Evolutionary conservation across 2,113 vertebrate species (phyloP).

Genomic region (Illadopsis cleaveri): DNA sequence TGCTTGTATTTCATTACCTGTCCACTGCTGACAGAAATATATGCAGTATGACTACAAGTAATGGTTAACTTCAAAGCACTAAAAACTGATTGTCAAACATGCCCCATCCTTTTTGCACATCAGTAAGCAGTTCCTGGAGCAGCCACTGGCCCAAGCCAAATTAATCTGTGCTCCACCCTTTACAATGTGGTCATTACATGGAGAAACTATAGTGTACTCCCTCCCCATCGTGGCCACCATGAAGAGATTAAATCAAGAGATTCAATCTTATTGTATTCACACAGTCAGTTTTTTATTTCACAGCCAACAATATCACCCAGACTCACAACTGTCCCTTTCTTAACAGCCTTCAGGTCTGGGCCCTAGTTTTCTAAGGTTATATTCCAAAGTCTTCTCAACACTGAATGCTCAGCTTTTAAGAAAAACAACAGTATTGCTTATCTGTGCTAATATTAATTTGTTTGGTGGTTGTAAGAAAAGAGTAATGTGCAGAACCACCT

Average conservation of each 20-base stretch:
- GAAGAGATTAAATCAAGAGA: not conserved
- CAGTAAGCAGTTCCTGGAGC: not conserved
- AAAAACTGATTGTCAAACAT: not conserved
- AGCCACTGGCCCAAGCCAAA: not conserved
- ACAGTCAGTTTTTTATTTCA: not conserved
- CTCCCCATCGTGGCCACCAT: not conserved
- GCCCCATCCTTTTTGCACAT: constrained; percentile 8
- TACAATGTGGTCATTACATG: not conserved
- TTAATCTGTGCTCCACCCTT: constrained; percentile 6
- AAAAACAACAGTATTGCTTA: not conserved
- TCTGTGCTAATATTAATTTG: constrained; percentile 29
- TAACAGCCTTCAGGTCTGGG: not conserved
- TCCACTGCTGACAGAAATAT: constrained; percentile 5
- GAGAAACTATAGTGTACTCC: not conserved
- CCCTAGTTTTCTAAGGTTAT: not conserved
- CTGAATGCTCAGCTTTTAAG: not conserved
- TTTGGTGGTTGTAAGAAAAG: constrained; percentile 9
- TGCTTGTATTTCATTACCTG: constrained; percentile 26
- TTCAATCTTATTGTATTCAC: not conserved
- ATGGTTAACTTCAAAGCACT: constrained; percentile 47
- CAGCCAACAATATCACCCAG: not conserved
- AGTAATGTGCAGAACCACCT: constrained; percentile 23
- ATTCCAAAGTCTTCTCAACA: not conserved
- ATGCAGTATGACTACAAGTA: not conserved
- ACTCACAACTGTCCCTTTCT: not conserved